Evolutionary conservation across 2,113 vertebrate species (phyloP), one percentile per base, ranked within the genome.

Genomic region (Vulpes ferrilata): DNA sequence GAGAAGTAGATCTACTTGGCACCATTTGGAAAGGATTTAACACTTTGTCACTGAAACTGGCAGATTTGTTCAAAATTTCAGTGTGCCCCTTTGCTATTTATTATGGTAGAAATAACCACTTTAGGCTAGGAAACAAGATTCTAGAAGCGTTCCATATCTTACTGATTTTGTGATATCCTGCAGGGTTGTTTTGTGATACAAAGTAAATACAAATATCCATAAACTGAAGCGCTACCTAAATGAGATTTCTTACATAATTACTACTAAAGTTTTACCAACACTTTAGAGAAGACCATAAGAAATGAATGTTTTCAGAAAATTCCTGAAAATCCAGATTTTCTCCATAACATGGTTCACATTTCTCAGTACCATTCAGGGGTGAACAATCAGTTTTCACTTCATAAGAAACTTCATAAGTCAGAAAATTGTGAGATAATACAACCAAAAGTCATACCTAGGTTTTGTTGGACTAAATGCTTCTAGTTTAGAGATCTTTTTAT

Each of bases 371-470:
- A 73, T 79, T 92, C 62, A 83, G 20, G 17, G 5, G 7, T 17
- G 17, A 38, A 65, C 2, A 87, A 91, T 48, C 53, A 97, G 65
- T 79, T 93, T 89, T 93, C 57, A 91, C 43, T 71, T 71, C 48
- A 73, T 27, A 59, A 78, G 27, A 89, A 91, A 93, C 19, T 43
- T 43, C 43, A 1, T 35, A 32, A 83, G 59, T 67, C 25, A 69
- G 32, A 93, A 94, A 89, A n/a, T 20, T 93, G 43, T 76, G 53
- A 96, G 60, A 96, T 93, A 76, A 73, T 69, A 65, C 35, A 95
- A 30, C 65, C 22, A 76, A 93, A 88, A 16, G 7, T 57, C n/a
- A 65, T 9, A 91, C 23, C 0, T 5, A 51, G 19, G 6, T 84
- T 94, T 92, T 55, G 9, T 64, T 17, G 32, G 55, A 82, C 17